These are phyloP conservation scores for Casuarius casuarius DNA, from an alignment of 2,113 vertebrate species.

Conservation along the genomic window DNA sequence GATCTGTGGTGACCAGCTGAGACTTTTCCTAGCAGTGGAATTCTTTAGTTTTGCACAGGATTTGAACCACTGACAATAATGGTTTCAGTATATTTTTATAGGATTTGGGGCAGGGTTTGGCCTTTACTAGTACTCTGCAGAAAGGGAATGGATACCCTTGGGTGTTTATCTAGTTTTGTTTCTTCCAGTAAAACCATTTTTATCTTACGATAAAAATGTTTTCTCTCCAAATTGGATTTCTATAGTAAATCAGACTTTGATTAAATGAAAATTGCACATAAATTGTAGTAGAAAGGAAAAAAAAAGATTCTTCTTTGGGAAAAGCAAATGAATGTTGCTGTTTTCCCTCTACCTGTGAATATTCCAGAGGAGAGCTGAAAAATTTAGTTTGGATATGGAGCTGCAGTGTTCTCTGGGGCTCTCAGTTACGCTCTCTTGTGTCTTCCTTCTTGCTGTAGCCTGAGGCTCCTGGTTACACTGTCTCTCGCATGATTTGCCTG, in stretches of 20 bases:
- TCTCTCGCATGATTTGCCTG: not conserved
- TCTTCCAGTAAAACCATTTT: not conserved
- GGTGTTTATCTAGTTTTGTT: not conserved
- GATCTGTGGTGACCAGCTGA: not conserved
- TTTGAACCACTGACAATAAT: not conserved
- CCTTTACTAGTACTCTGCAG: not conserved
- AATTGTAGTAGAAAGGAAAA: not conserved
- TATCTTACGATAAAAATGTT: not conserved
- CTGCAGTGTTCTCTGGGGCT: not conserved
- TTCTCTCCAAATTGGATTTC: not conserved
- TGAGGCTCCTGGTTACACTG: not conserved
- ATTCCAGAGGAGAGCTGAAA: not conserved
- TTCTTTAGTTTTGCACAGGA: not conserved
- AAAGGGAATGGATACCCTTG: not conserved
- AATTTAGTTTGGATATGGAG: not conserved
- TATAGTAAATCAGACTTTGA: not conserved
- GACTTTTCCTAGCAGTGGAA: not conserved
- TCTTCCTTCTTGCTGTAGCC: not conserved
- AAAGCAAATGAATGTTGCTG: not conserved
- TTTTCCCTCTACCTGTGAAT: not conserved
- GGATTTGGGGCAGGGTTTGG: not conserved
- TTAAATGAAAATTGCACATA: not conserved
- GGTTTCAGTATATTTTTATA: not conserved
- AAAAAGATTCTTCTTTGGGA: not conserved
- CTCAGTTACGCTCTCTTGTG: not conserved